Conservation (phyloP, 2,888 invertebrate species). For the Apantesis nais region DNA sequence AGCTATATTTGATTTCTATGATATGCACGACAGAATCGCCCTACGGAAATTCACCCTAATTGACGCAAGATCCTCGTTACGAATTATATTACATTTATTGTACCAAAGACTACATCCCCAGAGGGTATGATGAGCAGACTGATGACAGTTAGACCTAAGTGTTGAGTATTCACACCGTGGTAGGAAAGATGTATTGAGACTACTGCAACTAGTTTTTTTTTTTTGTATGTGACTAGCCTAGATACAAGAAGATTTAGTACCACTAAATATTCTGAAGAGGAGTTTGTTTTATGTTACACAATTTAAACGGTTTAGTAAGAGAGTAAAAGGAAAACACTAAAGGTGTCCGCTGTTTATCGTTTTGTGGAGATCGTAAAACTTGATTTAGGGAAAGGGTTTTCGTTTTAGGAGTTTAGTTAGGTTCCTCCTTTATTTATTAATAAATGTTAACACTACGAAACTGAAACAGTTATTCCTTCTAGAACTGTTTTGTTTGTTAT, state of each 20-base stretch:
- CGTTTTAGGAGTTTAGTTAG: constrained; percentile 12
- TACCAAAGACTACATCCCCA: too few species aligned
- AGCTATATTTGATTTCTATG: too few species aligned
- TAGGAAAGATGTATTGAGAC: too few species aligned
- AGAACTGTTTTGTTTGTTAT: neutral
- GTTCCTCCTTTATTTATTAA: neutral
- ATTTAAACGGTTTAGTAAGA: neutral
- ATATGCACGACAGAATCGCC: too few species aligned
- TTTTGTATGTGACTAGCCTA: neutral
- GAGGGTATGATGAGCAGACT: too few species aligned
- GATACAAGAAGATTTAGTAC: neutral
- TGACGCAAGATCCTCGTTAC: too few species aligned
- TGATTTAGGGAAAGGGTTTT: constrained; percentile 21
- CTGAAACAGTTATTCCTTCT: neutral
- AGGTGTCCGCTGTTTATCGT: constrained; percentile 23
- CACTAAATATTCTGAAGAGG: neutral
- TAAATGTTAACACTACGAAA: neutral
- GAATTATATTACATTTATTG: too few species aligned
- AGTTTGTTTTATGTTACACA: neutral
- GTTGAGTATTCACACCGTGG: too few species aligned
- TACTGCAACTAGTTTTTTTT: too few species aligned
- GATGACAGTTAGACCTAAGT: too few species aligned
- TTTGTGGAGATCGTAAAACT: constrained; percentile 17
- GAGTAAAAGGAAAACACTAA: constrained; percentile 20
- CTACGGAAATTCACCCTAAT: too few species aligned